Percentiles rank a stretch among this genome's conserved stretches.
These are phyloP conservation scores for Podargus strigoides DNA, from an alignment of 2,797 vertebrate genomes.

Conservation along the genomic window DNA sequence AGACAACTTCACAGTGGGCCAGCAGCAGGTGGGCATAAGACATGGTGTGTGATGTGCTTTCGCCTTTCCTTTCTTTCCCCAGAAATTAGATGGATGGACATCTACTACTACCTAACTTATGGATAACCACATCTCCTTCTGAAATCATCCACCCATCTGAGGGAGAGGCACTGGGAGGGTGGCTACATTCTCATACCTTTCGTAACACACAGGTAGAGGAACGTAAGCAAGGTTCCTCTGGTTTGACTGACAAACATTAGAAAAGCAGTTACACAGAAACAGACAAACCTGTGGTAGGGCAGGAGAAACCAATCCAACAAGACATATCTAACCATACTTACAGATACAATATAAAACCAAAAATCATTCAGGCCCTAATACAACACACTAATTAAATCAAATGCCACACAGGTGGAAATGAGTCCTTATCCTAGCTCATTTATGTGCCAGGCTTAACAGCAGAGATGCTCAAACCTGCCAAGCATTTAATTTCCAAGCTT, in stretches of 20 bases:
- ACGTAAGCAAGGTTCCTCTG: neutral
- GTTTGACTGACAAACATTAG: neutral
- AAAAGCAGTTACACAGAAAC: neutral
- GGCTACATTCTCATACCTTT: neutral
- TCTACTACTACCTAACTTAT: neutral
- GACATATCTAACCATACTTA: neutral
- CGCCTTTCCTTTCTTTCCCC: fast-evolving
- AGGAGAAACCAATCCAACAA: neutral
- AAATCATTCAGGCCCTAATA: neutral
- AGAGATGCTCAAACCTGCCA: neutral
- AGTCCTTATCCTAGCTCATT: fast-evolving
- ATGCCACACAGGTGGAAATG: too few relatives aligned
- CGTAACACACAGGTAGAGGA: neutral
- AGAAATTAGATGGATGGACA: neutral
- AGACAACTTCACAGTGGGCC: neutral
- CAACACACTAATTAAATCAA: neutral
- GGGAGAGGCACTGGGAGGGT: neutral
- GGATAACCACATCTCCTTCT: neutral
- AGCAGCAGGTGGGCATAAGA: neutral
- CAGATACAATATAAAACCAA: neutral
- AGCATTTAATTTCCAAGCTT: neutral
- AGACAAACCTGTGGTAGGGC: neutral
- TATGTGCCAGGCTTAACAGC: neutral
- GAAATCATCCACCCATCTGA: neutral
- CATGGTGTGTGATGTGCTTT: neutral